Percentiles rank a stretch among this genome's conserved stretches.
These are phyloP conservation scores for Cosmorhoe ocellata DNA, from an alignment of 2,888 invertebrate species.

Conservation along the genomic window DNA sequence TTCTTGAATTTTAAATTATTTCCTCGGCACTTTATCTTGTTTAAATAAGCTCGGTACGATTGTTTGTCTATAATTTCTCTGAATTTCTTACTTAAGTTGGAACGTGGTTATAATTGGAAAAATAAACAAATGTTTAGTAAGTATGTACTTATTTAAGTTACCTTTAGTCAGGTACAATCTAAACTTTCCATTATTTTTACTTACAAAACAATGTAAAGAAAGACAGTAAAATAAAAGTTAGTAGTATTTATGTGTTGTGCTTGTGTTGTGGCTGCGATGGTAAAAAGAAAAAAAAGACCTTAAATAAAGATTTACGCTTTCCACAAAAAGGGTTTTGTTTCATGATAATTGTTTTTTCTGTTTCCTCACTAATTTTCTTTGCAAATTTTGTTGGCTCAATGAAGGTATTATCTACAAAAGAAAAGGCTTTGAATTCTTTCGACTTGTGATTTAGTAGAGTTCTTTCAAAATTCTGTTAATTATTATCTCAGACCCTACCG, in stretches of 20 bases:
- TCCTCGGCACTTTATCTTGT: conserved; percentile 26
- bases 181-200: conserved; percentile 13
- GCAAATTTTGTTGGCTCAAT: conserved; percentile 35
- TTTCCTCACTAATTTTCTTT: conserved; percentile 52
- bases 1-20: conserved; percentile 31
- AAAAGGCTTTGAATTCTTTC: conserved; percentile 2
- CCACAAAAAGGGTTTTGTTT: conserved; percentile 52
- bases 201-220: conserved; percentile 25
- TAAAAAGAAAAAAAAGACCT: conserved; percentile 48
- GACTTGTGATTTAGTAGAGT: neutral
- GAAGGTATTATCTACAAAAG: conserved; percentile 6
- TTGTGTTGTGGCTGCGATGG: conserved; percentile 57
- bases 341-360: conserved; percentile 51
- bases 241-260: conserved; percentile 55
- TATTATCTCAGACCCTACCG: no score
- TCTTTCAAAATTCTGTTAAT: no score
- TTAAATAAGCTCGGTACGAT: conserved; percentile 25
- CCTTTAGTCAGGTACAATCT: no score
- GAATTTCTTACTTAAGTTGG: conserved; percentile 4
- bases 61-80: conserved; percentile 22
- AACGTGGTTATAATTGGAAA: conserved; percentile 10
- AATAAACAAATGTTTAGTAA: conserved; percentile 1
- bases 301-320: conserved; percentile 64
- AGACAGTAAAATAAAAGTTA: conserved; percentile 38
- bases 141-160: no score